Conservation (phyloP, 2,113 vertebrate genomes). For the Octodon degus region DNA sequence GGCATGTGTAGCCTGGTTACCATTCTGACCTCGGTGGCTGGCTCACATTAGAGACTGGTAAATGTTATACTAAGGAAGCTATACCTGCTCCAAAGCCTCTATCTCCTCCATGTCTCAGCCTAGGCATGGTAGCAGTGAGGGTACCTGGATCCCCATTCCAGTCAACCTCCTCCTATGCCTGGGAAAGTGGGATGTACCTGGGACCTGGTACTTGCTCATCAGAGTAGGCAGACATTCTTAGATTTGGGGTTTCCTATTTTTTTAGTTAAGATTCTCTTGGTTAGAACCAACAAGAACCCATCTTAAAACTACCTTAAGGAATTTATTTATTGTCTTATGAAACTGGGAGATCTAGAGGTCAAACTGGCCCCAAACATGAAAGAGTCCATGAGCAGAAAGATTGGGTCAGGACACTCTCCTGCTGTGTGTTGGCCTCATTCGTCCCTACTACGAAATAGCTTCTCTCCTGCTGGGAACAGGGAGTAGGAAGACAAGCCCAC, state of each 20-base stretch:
- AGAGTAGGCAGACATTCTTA: neutral
- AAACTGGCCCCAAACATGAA: neutral
- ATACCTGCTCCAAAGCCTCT: neutral
- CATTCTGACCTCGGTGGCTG: neutral
- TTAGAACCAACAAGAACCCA: conserved; percentile 22
- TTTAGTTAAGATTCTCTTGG: conserved; percentile 36
- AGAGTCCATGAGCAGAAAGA: neutral
- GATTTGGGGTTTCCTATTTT: neutral
- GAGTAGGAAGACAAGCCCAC: neutral
- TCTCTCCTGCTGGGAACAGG: neutral
- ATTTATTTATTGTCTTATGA: neutral
- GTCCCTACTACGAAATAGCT: neutral
- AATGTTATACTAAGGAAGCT: neutral
- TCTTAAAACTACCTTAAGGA: conserved; percentile 11
- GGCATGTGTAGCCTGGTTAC: neutral
- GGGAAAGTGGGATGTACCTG: neutral
- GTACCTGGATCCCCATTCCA: neutral
- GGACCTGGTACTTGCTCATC: neutral
- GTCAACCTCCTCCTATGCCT: neutral
- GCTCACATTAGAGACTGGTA: neutral
- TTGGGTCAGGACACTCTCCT: neutral
- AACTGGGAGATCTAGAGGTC: neutral
- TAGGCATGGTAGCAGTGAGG: neutral
- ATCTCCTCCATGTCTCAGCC: neutral
- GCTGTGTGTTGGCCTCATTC: neutral